phyloP scores from a whole-genome alignment of 2,888 invertebrate species.

The Cheiracanthium punctorium region DNA sequence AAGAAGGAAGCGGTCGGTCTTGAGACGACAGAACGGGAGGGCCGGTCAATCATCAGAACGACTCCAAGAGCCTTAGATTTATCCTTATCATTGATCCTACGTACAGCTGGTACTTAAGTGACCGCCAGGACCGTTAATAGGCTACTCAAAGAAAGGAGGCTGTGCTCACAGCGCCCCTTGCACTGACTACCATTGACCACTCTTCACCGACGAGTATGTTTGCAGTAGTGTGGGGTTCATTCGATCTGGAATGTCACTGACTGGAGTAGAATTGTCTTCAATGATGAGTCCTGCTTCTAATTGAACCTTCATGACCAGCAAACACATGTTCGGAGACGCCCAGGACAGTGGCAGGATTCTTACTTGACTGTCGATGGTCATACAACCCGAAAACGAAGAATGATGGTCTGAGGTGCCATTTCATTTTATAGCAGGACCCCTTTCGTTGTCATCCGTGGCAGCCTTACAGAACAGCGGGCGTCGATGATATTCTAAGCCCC shows the following conservation, averaged over 20 bases:
- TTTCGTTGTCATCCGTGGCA: no score
- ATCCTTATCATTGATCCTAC: not conserved
- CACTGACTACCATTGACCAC: not conserved
- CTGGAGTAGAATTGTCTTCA: constrained; percentile 8
- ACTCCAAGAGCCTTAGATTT: not conserved
- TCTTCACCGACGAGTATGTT: not conserved
- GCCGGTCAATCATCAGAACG: not conserved
- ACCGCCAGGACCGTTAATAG: not conserved
- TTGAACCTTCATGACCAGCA: no score
- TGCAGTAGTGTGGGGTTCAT: constrained; percentile 5
- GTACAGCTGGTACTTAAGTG: not conserved
- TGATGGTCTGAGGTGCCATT: no score
- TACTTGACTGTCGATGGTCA: no score
- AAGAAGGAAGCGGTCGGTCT: not conserved
- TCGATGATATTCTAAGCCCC: no score
- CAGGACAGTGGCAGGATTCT: no score
- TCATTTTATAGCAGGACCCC: no score
- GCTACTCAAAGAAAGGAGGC: not conserved
- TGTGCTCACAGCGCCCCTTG: not conserved
- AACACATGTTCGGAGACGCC: no score
- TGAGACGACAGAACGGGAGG: not conserved
- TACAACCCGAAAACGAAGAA: no score
- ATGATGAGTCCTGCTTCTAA: not conserved
- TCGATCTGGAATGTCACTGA: constrained; percentile 21
- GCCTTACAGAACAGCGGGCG: no score